A percentile compares a stretch with the other conserved stretches of the same genome.
phyloP scores from a whole-genome alignment of 2,888 invertebrate species.

The Palloptera scutellata region DNA sequence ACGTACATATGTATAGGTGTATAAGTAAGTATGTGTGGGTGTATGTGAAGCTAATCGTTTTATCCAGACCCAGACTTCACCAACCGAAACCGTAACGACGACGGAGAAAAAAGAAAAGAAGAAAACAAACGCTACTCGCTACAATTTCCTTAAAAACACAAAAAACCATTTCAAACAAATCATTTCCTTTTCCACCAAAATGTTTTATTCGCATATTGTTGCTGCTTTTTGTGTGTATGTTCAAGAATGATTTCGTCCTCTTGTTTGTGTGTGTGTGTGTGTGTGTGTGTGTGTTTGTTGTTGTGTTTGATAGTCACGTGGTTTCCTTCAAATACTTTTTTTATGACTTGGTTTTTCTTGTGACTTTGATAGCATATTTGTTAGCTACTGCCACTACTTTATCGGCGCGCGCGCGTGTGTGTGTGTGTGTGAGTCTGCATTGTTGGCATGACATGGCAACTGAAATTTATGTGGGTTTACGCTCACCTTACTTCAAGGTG shows the following conservation, averaged over 20 bases:
- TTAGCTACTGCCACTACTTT: not conserved
- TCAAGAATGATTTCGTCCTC: too few relatives aligned
- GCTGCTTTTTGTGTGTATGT: not conserved
- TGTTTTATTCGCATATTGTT: not conserved
- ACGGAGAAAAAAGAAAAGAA: not conserved
- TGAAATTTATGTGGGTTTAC: not conserved
- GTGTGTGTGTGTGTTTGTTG: too few relatives aligned
- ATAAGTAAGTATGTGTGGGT: too few relatives aligned
- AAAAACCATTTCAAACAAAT: not conserved
- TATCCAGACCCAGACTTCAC: too few relatives aligned
- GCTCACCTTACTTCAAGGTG: too few relatives aligned
- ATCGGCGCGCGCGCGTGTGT: not conserved
- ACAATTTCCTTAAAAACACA: not conserved
- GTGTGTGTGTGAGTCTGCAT: conserved; percentile 2
- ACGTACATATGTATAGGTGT: too few relatives aligned
- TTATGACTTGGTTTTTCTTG: conserved; percentile 5
- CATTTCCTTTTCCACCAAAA: not conserved
- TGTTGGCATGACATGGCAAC: not conserved
- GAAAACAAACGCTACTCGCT: not conserved
- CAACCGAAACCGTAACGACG: not conserved
- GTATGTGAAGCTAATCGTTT: too few relatives aligned
- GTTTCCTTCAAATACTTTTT: conserved; percentile 4
- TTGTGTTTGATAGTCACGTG: too few relatives aligned
- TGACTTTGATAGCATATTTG: too few relatives aligned
- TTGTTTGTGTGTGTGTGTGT: too few relatives aligned